phyloP scores from a whole-genome alignment of 1,140 invertebrate genomes.

The Drosophila parabipectinata region DNA sequence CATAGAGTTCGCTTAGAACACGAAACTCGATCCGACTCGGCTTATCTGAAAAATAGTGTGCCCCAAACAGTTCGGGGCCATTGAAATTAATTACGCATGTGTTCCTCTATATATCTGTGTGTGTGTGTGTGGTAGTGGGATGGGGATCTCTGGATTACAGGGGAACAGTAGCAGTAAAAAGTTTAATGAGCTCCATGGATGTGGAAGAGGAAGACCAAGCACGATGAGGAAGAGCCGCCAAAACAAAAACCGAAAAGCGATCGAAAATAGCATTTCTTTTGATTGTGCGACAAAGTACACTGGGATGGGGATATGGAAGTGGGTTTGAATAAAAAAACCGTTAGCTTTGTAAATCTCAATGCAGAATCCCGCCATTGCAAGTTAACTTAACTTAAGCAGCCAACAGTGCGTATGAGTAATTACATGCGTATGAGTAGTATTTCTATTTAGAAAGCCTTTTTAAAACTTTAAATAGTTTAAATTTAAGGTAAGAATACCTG shows the following conservation, averaged over 20 bases:
- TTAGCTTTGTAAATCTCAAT: background rate
- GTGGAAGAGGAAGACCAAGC: conserved; percentile 35
- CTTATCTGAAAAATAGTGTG: conserved; percentile 60
- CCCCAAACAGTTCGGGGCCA: conserved; percentile 58
- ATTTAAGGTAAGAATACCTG: too few relatives aligned
- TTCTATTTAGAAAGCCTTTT: background rate
- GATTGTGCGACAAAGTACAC: conserved; percentile 64
- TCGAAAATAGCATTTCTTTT: conserved; percentile 72
- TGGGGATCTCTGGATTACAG: conserved; percentile 1
- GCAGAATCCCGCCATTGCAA: background rate
- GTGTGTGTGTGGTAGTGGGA: background rate
- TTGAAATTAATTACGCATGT: conserved; percentile 66
- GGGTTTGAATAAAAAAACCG: background rate
- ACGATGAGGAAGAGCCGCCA: conserved; percentile 44
- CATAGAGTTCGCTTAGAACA: conserved; percentile 21
- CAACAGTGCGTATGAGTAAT: background rate
- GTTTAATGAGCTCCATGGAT: conserved; percentile 64
- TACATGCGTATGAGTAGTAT: background rate
- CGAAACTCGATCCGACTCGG: conserved; percentile 11
- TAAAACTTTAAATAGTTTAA: too few relatives aligned
- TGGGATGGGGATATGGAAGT: background rate
- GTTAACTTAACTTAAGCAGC: background rate
- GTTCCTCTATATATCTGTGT: background rate
- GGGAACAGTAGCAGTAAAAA: conserved; percentile 76
- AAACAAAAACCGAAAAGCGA: conserved; percentile 69